These are phyloP conservation scores for Porites evermanni DNA, from an alignment of 92 coral and sea anemone genomes.

Conservation along the genomic window DNA sequence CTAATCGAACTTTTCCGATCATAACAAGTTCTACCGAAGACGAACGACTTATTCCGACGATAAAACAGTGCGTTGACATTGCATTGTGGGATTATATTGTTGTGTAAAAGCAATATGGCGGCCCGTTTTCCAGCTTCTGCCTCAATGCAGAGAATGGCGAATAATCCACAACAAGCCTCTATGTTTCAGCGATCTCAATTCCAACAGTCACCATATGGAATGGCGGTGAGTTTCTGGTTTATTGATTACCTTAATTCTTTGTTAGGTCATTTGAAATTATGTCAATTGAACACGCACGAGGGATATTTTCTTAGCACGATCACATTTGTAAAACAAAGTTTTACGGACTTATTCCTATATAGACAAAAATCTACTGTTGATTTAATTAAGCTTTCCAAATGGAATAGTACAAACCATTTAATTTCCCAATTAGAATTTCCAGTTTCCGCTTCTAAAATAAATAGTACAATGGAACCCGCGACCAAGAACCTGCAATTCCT, in stretches of 20 bases:
- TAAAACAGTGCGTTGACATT: neutral
- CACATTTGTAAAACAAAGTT: neutral
- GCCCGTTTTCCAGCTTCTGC: conserved; percentile 93
- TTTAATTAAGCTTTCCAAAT: too few relatives aligned
- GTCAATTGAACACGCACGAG: neutral
- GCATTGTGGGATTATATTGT: conserved; percentile 75
- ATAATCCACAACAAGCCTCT: conserved; percentile 88
- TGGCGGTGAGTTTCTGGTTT: conserved; percentile 58
- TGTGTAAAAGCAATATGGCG: conserved; percentile 80
- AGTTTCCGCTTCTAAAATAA: too few relatives aligned
- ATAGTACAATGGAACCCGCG: too few relatives aligned
- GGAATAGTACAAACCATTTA: too few relatives aligned
- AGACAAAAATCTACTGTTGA: neutral
- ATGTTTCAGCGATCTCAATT: conserved; percentile 87
- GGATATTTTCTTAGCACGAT: neutral
- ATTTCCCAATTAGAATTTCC: too few relatives aligned
- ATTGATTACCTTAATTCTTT: neutral
- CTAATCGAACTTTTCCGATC: neutral
- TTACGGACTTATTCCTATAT: neutral
- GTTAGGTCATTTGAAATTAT: neutral
- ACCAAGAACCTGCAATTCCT: too few relatives aligned
- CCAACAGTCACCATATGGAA: conserved; percentile 85
- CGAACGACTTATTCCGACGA: neutral
- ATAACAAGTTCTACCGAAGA: neutral
- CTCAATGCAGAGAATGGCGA: conserved; percentile 93